phyloP scores from a whole-genome alignment of 2,888 invertebrate species.

The Yponomeuta malinellus region DNA sequence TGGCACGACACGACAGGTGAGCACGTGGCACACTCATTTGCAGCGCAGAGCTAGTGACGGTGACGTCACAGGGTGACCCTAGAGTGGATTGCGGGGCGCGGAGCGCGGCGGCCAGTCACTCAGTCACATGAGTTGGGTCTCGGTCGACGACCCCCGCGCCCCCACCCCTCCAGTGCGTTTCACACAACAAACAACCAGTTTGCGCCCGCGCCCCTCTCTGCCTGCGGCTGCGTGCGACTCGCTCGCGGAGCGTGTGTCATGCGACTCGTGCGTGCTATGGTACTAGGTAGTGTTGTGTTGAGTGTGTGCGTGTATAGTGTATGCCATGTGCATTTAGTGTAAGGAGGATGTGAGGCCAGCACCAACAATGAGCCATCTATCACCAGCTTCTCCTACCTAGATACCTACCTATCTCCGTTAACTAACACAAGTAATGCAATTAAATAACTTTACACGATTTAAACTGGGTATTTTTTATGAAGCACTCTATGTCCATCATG shows the following conservation, averaged over 20 bases:
- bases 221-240: background rate
- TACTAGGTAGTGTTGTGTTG: too few species aligned
- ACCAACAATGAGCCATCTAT: background rate
- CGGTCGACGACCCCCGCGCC: constrained; percentile 1
- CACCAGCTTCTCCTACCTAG: background rate
- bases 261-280: too few species aligned
- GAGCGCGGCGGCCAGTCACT: background rate
- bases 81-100: background rate
- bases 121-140: background rate
- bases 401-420: background rate
- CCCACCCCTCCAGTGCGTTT: background rate
- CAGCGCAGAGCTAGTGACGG: background rate
- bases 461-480: background rate
- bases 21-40: too few species aligned
- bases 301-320: too few species aligned
- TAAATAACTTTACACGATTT: background rate
- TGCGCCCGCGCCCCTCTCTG: background rate
- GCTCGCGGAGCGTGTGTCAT: too few species aligned
- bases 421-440: background rate
- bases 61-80: background rate
- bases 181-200: background rate
- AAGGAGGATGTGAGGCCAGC: background rate
- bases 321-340: too few species aligned
- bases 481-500: too few species aligned
- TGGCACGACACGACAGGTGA: too few species aligned